These are phyloP conservation scores for Encarsia formosa DNA, from an alignment of 2,888 invertebrate genomes.

Conservation along the genomic window DNA sequence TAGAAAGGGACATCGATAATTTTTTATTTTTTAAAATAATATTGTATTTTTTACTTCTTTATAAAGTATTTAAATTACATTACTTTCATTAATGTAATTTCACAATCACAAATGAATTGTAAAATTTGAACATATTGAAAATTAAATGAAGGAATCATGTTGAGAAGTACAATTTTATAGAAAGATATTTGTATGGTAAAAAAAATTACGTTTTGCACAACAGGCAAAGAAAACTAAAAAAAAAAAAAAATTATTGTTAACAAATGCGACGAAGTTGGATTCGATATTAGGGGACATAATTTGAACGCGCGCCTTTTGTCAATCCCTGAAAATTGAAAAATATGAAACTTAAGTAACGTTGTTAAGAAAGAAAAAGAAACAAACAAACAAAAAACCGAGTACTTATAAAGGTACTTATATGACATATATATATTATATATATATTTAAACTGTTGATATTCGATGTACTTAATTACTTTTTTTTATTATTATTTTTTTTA, in stretches of 20 bases:
- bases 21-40: too few species aligned
- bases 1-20: too few species aligned
- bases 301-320: conserved; percentile 32
- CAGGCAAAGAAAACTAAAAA: neutral
- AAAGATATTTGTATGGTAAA: too few species aligned
- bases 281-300: neutral
- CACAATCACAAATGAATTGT: too few species aligned
- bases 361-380: conserved; percentile 24
- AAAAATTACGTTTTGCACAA: too few species aligned
- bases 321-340: conserved; percentile 32
- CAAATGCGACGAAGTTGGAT: conserved; percentile 13
- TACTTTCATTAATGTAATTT: too few species aligned
- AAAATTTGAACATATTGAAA: too few species aligned
- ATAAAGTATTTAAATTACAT: too few species aligned
- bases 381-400: conserved; percentile 9
- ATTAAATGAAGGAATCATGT: too few species aligned
- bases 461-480: conserved; percentile 41
- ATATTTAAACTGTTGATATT: conserved; percentile 30
- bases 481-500: conserved; percentile 20
- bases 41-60: too few species aligned
- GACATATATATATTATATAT: conserved; percentile 17
- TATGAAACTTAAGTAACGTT: conserved; percentile 18
- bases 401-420: conserved; percentile 25
- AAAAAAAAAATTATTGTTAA: conserved; percentile 7
- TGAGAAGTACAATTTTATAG: too few species aligned